These are phyloP conservation scores for Gadus macrocephalus DNA, from an alignment of 2,113 vertebrate species.

Conservation along the genomic window DNA sequence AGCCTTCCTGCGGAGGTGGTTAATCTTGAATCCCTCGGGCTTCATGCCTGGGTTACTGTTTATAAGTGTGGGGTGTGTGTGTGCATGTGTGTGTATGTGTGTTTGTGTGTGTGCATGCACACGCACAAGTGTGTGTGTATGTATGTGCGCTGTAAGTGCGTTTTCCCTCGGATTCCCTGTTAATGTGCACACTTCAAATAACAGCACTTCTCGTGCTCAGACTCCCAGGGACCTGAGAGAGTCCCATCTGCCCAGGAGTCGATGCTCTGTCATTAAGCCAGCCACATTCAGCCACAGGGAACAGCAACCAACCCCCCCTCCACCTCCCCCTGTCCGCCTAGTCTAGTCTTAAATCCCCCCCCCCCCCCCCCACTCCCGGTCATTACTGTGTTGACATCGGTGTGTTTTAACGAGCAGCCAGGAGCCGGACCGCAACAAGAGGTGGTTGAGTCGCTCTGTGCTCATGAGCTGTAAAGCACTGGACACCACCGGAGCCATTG, in stretches of 20 bases:
- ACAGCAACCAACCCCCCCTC: conserved; percentile 38
- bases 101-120: conserved; percentile 6
- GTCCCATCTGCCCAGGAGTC: conserved; percentile 56
- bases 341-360: conserved; percentile 36
- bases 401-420: conserved; percentile 47
- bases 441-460: too few species aligned
- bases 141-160: neutral
- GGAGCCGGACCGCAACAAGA: conserved; percentile 26
- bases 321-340: neutral
- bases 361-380: conserved; percentile 8
- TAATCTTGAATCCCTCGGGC: conserved; percentile 5
- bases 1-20: conserved; percentile 37
- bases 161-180: conserved; percentile 32
- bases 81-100: neutral
- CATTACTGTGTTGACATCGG: conserved; percentile 41
- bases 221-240: conserved; percentile 38
- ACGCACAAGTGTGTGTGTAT: conserved; percentile 23
- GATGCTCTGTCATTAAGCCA: conserved; percentile 60
- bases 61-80: conserved; percentile 50
- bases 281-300: conserved; percentile 48
- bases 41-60: conserved; percentile 44
- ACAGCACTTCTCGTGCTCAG: conserved; percentile 33
- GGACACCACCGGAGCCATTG: too few species aligned
- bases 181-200: conserved; percentile 26
- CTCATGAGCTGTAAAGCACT: too few species aligned